Percentiles rank a stretch among this genome's conserved stretches.
phyloP scores from a whole-genome alignment of 2,888 invertebrate genomes.

The Chironomus riparius region DNA sequence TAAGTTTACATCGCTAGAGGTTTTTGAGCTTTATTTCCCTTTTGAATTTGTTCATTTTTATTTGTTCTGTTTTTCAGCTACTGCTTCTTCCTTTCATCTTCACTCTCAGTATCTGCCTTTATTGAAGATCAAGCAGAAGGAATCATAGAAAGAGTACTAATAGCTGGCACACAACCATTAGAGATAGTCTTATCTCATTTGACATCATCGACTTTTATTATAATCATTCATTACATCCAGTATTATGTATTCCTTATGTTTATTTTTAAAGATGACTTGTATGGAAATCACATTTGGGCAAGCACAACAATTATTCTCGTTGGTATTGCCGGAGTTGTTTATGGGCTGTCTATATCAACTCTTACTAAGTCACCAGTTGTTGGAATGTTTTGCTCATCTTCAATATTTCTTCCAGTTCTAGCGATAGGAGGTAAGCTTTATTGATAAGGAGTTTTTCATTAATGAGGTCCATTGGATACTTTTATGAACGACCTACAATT shows the following conservation, averaged over 20 bases:
- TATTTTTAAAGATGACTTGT: neutral
- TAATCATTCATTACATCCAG: constrained; percentile 49
- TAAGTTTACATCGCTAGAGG: too few species aligned
- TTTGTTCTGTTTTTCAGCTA: constrained; percentile 45
- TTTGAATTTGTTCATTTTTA: too few species aligned
- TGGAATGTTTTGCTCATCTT: neutral
- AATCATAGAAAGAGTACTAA: constrained; percentile 68
- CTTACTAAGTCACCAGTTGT: neutral
- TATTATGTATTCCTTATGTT: neutral
- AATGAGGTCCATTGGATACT: too few species aligned
- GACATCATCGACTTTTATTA: constrained; percentile 55
- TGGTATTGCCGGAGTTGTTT: neutral
- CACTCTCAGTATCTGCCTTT: constrained; percentile 64
- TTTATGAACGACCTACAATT: too few species aligned
- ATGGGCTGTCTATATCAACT: neutral
- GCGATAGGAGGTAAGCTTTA: constrained; percentile 41
- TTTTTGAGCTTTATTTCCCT: too few species aligned
- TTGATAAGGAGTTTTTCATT: too few species aligned
- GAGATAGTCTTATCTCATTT: constrained; percentile 69
- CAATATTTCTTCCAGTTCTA: neutral
- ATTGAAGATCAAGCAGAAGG: constrained; percentile 64
- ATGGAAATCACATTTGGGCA: neutral
- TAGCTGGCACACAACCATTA: constrained; percentile 63
- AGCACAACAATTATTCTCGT: too few species aligned
- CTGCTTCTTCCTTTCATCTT: constrained; percentile 65